A percentile compares a stretch with the other conserved stretches of the same genome.
Conservation (phyloP, 1,140 invertebrate species). For the Orchestia grillus region DNA sequence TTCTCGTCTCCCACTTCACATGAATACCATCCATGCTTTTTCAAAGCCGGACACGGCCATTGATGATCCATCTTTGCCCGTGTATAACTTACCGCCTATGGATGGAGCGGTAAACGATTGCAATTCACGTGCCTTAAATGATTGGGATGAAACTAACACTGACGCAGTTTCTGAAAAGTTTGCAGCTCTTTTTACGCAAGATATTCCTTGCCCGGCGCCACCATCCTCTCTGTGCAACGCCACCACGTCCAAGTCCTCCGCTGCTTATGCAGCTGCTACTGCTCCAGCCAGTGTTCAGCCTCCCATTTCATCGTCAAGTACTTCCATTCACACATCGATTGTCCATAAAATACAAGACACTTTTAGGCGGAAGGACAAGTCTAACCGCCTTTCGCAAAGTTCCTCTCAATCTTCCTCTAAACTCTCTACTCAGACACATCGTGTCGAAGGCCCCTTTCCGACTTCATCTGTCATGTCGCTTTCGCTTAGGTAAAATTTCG, state of each 20-base stretch:
- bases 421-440: constrained; percentile 34
- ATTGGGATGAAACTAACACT: constrained; percentile 33
- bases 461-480: constrained; percentile 52
- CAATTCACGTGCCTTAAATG: constrained; percentile 12
- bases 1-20: constrained; percentile 18
- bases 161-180: constrained; percentile 41
- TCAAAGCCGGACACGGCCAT: neutral
- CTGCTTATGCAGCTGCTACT: neutral
- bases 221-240: neutral
- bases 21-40: neutral
- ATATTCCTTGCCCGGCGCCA: constrained; percentile 15
- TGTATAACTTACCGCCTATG: neutral
- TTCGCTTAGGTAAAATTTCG: constrained; percentile 45
- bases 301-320: constrained; percentile 9
- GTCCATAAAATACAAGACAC: constrained; percentile 46
- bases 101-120: neutral
- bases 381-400: neutral
- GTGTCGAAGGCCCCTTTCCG: constrained; percentile 29
- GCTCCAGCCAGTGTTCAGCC: neutral
- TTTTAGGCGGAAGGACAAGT: constrained; percentile 27
- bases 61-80: neutral
- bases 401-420: constrained; percentile 43
- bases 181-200: constrained; percentile 41
- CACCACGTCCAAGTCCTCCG: neutral
- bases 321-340: constrained; percentile 23